These are phyloP conservation scores for Oxycera nigricornis DNA, from an alignment of 2,888 invertebrate genomes.

Conservation along the genomic window DNA sequence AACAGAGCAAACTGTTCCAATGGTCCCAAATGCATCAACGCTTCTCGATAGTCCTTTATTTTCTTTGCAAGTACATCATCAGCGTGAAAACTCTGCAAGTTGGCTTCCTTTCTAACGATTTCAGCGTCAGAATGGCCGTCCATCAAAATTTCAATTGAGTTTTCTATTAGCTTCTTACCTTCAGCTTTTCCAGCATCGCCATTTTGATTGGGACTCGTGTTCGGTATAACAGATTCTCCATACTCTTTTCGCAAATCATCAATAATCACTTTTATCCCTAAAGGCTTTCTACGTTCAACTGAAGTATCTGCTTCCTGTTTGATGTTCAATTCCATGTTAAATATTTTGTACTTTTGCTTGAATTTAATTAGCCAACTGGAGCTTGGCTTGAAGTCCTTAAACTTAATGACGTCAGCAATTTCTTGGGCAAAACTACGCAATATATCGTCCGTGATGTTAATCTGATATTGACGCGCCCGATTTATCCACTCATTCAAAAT, in stretches of 20 bases:
- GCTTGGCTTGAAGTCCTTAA: not conserved
- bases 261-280: not conserved
- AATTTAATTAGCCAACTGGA: not conserved
- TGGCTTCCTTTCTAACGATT: not conserved
- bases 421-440: constrained; percentile 11
- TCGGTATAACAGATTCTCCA: not conserved
- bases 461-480: constrained; percentile 13
- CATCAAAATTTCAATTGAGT: not conserved
- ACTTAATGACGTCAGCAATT: constrained; percentile 6
- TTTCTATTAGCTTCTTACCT: not conserved
- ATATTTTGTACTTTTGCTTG: not conserved
- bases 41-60: constrained; percentile 33
- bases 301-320: not conserved
- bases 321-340: not conserved
- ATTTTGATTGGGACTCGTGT: not conserved
- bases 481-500: constrained; percentile 30
- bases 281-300: not conserved
- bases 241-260: not conserved
- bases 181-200: not conserved
- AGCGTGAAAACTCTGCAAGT: too few species aligned
- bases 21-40: constrained; percentile 31
- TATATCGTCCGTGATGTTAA: constrained; percentile 29
- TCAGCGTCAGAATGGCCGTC: not conserved
- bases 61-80: not conserved
- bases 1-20: constrained; percentile 38